Conservation (phyloP, 2,797 vertebrate species). For the Spondyliosoma cantharus region DNA sequence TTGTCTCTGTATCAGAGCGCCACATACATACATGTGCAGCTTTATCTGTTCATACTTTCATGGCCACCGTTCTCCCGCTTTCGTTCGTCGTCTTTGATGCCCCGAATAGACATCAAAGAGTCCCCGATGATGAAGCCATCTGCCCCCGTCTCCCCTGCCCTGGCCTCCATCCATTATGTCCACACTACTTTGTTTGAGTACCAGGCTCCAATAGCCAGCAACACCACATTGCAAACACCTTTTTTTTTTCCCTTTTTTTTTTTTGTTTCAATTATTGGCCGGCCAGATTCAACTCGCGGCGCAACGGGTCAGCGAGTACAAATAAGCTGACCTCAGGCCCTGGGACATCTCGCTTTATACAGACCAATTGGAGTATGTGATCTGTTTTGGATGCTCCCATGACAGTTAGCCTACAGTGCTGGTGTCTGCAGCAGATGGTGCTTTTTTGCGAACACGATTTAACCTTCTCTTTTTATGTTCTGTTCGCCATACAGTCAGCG, state of each 20-base stretch:
- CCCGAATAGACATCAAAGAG: constrained; percentile 72
- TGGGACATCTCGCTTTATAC: constrained; percentile 59
- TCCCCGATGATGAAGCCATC: constrained; percentile 77
- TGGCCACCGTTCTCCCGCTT: constrained; percentile 50
- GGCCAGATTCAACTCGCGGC: constrained; percentile 53
- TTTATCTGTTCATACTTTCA: constrained; percentile 51
- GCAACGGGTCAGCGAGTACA: constrained; percentile 72
- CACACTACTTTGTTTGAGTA: constrained; percentile 79
- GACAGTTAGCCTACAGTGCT: constrained; percentile 58
- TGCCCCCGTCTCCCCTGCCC: constrained; percentile 66
- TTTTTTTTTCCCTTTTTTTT: constrained; percentile 41
- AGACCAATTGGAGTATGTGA: constrained; percentile 64
- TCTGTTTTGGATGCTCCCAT: constrained; percentile 67
- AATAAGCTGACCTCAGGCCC: constrained; percentile 70
- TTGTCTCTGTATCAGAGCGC: constrained; percentile 14
- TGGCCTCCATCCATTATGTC: constrained; percentile 79
- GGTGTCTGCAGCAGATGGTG: constrained; percentile 71
- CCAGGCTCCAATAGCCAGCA: constrained; percentile 66
- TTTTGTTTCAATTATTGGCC: constrained; percentile 70
- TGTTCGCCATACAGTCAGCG: constrained; percentile 5
- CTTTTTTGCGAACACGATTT: constrained; percentile 43
- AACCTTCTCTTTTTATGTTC: constrained; percentile 29
- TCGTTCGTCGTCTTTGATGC: constrained; percentile 70
- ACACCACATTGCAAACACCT: constrained; percentile 76
- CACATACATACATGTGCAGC: constrained; percentile 32